Conservation (phyloP, 1,140 invertebrate genomes). For the Cydia pomonella region DNA sequence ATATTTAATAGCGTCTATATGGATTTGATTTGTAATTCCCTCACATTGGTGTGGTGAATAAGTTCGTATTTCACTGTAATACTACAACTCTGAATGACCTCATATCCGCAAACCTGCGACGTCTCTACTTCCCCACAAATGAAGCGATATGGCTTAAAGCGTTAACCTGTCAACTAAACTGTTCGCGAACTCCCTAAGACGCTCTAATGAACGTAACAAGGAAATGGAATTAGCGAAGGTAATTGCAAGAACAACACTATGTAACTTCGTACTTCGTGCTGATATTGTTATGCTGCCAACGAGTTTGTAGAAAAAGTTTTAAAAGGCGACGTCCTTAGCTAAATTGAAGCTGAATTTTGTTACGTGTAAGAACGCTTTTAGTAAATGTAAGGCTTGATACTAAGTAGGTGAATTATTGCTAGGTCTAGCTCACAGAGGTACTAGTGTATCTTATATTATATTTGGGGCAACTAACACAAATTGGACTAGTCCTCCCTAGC, state of each 20-base stretch:
- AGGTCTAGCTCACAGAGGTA: no score
- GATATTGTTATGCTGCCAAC: background rate
- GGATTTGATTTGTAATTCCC: no score
- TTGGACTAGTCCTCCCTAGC: no score
- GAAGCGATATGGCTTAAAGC: background rate
- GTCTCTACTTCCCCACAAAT: background rate
- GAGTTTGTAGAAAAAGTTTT: background rate
- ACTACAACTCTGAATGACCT: background rate
- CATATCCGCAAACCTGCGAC: background rate
- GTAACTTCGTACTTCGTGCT: background rate
- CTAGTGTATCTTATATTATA: no score
- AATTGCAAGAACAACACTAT: background rate
- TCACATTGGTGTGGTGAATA: no score
- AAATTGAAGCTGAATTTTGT: constrained; percentile 5
- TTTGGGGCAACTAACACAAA: no score
- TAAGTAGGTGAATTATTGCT: no score
- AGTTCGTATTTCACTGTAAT: no score
- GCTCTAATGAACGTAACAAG: background rate
- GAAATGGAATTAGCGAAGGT: background rate
- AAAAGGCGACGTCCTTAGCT: background rate
- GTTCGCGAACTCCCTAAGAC: background rate
- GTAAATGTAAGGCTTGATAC: no score
- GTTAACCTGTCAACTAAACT: constrained; percentile 7
- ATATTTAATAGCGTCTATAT: no score
- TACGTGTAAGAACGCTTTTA: background rate